Evolutionary conservation across 2,113 vertebrate species (phyloP).

Genomic region (Menura novaehollandiae): DNA sequence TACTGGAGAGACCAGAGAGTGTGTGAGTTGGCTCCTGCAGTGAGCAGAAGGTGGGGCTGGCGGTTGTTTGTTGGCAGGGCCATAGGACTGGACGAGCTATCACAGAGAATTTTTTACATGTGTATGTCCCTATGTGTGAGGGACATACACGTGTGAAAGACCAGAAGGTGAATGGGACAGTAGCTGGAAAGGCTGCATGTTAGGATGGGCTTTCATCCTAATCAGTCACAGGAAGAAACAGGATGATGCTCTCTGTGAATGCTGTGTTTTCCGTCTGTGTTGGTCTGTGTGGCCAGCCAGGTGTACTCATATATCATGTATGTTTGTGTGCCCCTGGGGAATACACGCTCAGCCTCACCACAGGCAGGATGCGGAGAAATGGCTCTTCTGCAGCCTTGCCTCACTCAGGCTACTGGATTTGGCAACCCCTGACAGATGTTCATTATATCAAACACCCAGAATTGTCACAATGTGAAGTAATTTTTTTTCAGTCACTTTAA

Average conservation of each 20-base stretch:
- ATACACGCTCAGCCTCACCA: background rate
- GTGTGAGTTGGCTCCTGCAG: background rate
- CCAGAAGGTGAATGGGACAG: background rate
- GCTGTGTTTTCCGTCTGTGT: background rate
- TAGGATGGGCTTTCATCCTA: background rate
- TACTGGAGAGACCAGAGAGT: background rate
- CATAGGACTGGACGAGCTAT: background rate
- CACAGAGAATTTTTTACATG: background rate
- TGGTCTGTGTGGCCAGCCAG: background rate
- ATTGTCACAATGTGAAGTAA: background rate
- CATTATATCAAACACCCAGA: background rate
- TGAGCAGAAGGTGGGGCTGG: background rate
- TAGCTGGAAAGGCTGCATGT: background rate
- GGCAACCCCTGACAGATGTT: background rate
- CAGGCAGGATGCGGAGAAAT: background rate
- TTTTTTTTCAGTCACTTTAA: background rate
- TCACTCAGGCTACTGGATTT: background rate
- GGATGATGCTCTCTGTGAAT: background rate
- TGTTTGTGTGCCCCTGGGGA: background rate
- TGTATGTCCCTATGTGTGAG: background rate
- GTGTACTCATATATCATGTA: fast-evolving
- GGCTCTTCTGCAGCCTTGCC: background rate
- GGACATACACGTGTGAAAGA: background rate
- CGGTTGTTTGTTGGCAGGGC: background rate
- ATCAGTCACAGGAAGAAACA: background rate